Evolutionary conservation across 2,888 invertebrate genomes (phyloP).

Genomic region (Drosophila mayaguana): DNA sequence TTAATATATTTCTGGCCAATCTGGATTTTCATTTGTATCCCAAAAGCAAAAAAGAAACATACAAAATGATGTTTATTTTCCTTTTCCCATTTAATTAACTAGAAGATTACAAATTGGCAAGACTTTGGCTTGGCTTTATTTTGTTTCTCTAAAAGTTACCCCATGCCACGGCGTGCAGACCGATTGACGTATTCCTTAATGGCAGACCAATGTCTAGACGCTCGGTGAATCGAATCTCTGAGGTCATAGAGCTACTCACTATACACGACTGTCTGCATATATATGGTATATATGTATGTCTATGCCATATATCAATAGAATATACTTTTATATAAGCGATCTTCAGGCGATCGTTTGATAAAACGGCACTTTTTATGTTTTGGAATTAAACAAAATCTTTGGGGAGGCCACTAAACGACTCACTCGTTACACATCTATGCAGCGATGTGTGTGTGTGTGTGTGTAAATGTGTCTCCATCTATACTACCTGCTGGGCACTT

Average conservation of each 20-base stretch:
- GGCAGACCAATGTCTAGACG: slow-evolving; percentile 76
- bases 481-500: slow-evolving; percentile 37
- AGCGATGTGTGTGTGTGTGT: slow-evolving; percentile 16
- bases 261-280: slow-evolving; percentile 25
- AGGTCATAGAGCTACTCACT: slow-evolving; percentile 66
- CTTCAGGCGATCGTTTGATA: slow-evolving; percentile 52
- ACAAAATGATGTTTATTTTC: not conserved
- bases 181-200: slow-evolving; percentile 65
- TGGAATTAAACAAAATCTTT: slow-evolving; percentile 49
- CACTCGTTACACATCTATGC: slow-evolving; percentile 6
- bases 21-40: too few species aligned
- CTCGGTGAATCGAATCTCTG: slow-evolving; percentile 60
- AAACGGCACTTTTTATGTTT: slow-evolving; percentile 41
- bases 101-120: slow-evolving; percentile 35
- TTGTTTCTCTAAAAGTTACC: slow-evolving; percentile 31
- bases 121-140: slow-evolving; percentile 18
- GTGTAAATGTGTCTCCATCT: not conserved
- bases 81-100: not conserved
- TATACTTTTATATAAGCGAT: slow-evolving; percentile 18
- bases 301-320: not conserved
- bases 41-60: not conserved
- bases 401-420: slow-evolving; percentile 69
- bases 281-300: not conserved
- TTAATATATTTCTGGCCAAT: not conserved
- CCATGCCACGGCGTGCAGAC: slow-evolving; percentile 42